phyloP scores from a whole-genome alignment of 2,797 vertebrate genomes.

The Thripadectes ignobilis region DNA sequence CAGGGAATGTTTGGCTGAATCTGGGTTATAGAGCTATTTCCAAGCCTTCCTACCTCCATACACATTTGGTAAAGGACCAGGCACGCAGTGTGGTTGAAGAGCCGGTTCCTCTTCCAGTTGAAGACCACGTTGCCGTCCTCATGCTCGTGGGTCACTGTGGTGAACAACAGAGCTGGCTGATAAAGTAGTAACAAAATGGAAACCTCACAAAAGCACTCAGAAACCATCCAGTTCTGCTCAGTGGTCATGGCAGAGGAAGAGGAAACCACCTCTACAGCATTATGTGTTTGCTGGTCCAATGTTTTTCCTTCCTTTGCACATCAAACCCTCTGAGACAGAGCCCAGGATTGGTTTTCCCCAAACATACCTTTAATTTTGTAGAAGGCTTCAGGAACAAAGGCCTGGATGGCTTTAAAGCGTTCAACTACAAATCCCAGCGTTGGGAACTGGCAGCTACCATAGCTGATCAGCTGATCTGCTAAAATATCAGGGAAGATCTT shows the following conservation, averaged over 20 bases:
- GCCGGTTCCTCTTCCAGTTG: constrained; percentile 94
- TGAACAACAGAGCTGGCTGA: background rate
- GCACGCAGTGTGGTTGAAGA: constrained; percentile 95
- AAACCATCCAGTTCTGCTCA: background rate
- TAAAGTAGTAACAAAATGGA: fast-evolving
- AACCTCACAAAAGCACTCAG: background rate
- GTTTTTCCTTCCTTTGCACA: background rate
- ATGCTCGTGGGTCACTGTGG: constrained; percentile 87
- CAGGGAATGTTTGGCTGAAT: background rate
- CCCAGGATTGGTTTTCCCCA: fast-evolving
- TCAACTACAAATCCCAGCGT: constrained; percentile 97
- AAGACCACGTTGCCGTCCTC: constrained; percentile 89
- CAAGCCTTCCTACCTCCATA: constrained; percentile 87
- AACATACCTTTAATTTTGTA: constrained; percentile 93
- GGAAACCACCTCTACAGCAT: background rate
- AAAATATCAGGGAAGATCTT: constrained; percentile 91
- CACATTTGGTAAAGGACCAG: constrained; percentile 97
- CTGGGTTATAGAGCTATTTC: background rate
- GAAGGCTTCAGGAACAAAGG: constrained; percentile 94
- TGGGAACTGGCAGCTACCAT: constrained; percentile 98
- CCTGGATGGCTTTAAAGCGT: constrained; percentile 97
- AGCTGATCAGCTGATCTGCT: constrained; percentile 96
- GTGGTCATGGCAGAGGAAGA: background rate
- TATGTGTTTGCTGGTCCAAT: background rate
- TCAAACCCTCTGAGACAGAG: background rate